These are phyloP conservation scores for Astropecten irregularis DNA, from an alignment of 53 echinoderm and acorn worm species.

Conservation along the genomic window DNA sequence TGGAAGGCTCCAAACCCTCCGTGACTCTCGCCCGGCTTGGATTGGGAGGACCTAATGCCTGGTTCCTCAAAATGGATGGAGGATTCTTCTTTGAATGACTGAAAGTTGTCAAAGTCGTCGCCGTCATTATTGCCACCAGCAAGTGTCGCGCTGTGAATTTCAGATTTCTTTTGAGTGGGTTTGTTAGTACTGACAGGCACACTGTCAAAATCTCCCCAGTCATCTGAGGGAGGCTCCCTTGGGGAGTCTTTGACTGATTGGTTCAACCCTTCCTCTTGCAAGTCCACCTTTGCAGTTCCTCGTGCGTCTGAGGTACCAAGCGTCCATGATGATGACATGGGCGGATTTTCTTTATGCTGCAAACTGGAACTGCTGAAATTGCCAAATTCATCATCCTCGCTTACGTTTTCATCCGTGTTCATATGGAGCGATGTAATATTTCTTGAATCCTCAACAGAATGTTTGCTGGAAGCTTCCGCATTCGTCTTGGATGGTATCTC, in stretches of 20 bases:
- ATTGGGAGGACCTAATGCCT: not conserved
- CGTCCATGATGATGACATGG: not conserved
- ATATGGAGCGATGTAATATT: not conserved
- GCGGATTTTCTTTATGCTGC: not conserved
- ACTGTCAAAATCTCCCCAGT: constrained; percentile 46
- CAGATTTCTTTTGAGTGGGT: constrained; percentile 2
- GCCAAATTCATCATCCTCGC: constrained; percentile 26
- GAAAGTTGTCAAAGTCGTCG: constrained; percentile 77
- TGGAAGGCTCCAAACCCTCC: constrained; percentile 67
- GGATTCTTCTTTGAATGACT: constrained; percentile 41
- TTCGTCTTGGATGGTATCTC: not conserved
- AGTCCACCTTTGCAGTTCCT: not conserved
- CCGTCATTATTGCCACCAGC: constrained; percentile 42
- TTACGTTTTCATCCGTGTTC: not conserved
- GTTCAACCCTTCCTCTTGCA: not conserved
- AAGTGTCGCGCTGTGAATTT: not conserved
- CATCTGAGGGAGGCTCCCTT: not conserved
- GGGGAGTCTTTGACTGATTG: not conserved
- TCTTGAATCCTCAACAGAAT: not conserved
- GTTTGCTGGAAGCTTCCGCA: not conserved
- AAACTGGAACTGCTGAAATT: constrained; percentile 3
- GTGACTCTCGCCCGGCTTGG: constrained; percentile 64
- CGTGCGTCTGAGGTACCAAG: not conserved
- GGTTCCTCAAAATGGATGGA: constrained; percentile 5
- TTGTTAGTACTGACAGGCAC: constrained; percentile 2